A percentile compares a stretch with the other conserved stretches of the same genome.
Evolutionary conservation across 2,113 vertebrate genomes (phyloP).

Genomic region (Pelobates fuscus): DNA sequence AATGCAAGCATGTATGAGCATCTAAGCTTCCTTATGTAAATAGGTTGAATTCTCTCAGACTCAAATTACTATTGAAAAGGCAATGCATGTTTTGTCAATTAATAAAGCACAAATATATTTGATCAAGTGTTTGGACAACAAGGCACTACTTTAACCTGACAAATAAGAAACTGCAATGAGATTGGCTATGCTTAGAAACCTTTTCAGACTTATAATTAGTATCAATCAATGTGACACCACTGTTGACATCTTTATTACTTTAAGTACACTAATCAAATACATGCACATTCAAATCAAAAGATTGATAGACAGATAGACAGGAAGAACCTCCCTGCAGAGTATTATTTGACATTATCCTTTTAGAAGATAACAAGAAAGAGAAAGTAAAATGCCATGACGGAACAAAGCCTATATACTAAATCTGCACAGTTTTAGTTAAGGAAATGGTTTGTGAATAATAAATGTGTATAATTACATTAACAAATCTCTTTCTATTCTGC

Average conservation of each 20-base stretch:
- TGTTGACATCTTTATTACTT: slow-evolving; percentile 76
- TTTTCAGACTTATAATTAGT: slow-evolving; percentile 74
- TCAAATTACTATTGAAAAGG: too few species aligned
- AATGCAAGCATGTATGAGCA: too few species aligned
- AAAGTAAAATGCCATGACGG: slow-evolving; percentile 47
- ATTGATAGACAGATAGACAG: slow-evolving; percentile 63
- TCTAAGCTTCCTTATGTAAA: too few species aligned
- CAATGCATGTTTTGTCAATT: slow-evolving; percentile 57
- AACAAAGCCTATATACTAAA: slow-evolving; percentile 39
- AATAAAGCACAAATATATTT: slow-evolving; percentile 70
- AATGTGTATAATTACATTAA: not conserved
- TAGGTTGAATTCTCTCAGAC: too few species aligned
- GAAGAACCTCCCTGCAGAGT: slow-evolving; percentile 57
- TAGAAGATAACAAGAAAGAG: slow-evolving; percentile 59
- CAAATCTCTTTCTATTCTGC: slow-evolving; percentile 1
- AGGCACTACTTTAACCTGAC: slow-evolving; percentile 73
- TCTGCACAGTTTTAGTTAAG: slow-evolving; percentile 22
- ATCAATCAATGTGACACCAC: slow-evolving; percentile 72
- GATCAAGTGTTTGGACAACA: slow-evolving; percentile 61
- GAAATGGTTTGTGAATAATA: not conserved
- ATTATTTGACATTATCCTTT: slow-evolving; percentile 63
- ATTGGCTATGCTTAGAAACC: slow-evolving; percentile 66
- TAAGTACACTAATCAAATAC: slow-evolving; percentile 75
- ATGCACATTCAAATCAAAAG: slow-evolving; percentile 65
- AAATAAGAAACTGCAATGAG: slow-evolving; percentile 68